Base-by-base conservation (phyloP, 1,140 invertebrate genomes). In the Colletes gigas region DNA sequence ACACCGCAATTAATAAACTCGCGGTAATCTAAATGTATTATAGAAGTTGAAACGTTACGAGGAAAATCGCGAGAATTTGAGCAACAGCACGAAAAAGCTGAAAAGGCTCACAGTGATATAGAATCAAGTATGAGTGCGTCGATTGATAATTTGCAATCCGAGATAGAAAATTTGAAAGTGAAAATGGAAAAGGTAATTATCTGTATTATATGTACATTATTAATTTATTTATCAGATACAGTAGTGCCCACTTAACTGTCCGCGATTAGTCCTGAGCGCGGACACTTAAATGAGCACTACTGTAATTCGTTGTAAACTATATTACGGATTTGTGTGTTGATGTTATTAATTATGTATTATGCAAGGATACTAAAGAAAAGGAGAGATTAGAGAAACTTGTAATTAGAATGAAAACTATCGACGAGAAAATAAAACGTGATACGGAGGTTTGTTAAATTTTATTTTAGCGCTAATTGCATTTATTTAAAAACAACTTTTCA, bases 31-130 rank as follows among this genome's bases (percentile, higher is more conserved):
- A 67, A 76, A 69, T 52, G 80, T 65, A 59, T 77, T 88, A 1
- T 71, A 94, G 95, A 96, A 84, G 84, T 96, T n/a, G 92, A 95
- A 78, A 93, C 93, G 15, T 84, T 95, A 52, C 89, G 95, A 72
- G 93, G 95, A 85, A 92, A 93, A 83, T 92, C 90, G 52, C 93
- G 95, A 87, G 94, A 95, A 79, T 83, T 95, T n/a, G 93, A 94
- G 12, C 91, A 94, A 66, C 94, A 94, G 59, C 95, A 95, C 88
- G 94, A 95, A 59, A 93, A 94, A 71, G 95, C 94, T 83, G 95
- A 95, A 81, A 92, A 93, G 74, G 90, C 92, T 8, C 95, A 95
- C 88, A 94, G 95, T 76, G 93, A 94, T 4, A 89, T 94, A 65
- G 92, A 94, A 70, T 94, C 94, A 15, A 94, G 92, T 52, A 89